Evolutionary conservation across 2,797 vertebrate species (phyloP).

Genomic region (Acomys russatus): DNA sequence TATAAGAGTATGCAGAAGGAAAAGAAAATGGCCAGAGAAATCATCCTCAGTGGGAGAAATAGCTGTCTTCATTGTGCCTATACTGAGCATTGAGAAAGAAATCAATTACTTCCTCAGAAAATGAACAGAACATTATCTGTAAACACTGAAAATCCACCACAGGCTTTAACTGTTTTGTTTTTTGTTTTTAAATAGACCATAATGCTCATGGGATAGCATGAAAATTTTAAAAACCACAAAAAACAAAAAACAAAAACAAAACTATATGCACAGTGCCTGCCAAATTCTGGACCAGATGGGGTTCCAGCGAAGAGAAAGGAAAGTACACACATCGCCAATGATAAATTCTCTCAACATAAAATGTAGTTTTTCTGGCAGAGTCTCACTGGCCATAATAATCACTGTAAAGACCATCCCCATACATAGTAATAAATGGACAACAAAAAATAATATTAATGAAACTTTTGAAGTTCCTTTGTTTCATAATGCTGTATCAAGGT

Average conservation of each 20-base stretch:
- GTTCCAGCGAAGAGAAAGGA: background rate
- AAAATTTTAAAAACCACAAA: background rate
- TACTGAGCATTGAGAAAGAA: background rate
- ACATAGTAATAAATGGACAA: background rate
- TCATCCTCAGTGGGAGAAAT: background rate
- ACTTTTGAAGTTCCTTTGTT: background rate
- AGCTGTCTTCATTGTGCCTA: background rate
- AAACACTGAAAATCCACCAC: background rate
- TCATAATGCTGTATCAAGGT: background rate
- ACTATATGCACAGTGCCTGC: background rate
- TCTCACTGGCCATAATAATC: background rate
- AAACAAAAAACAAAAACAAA: background rate
- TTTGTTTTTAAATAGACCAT: background rate
- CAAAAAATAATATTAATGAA: background rate
- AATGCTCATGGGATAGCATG: background rate
- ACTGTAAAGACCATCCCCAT: background rate
- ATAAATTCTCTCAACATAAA: background rate
- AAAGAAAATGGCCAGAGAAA: background rate
- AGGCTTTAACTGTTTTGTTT: background rate
- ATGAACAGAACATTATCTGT: constrained; percentile 18
- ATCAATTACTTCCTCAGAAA: background rate
- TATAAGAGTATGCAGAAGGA: background rate
- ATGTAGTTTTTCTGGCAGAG: background rate
- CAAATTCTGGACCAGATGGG: background rate
- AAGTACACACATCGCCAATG: background rate